Conservation (phyloP, 1,140 invertebrate species). For the Octopus sinensis region DNA sequence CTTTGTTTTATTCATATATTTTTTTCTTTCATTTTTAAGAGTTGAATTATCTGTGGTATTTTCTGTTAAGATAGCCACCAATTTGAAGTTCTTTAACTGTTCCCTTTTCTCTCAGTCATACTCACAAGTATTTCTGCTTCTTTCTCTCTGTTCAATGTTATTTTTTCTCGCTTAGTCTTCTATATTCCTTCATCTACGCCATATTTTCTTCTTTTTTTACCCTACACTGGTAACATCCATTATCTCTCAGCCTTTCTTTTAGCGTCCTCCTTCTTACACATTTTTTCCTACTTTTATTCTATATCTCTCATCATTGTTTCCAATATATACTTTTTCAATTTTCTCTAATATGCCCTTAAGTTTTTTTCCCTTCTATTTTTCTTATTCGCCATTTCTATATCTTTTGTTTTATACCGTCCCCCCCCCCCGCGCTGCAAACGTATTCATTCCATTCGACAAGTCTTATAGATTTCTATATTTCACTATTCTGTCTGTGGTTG, state of each 20-base stretch:
- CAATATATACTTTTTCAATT: neutral
- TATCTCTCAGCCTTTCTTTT: neutral
- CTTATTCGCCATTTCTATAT: neutral
- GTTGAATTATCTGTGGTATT: too few species aligned
- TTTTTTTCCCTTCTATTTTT: neutral
- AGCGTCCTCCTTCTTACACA: neutral
- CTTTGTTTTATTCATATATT: too few species aligned
- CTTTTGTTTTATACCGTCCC: neutral
- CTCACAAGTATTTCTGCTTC: too few species aligned
- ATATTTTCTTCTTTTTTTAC: neutral
- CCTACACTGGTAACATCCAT: neutral
- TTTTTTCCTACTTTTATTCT: neutral
- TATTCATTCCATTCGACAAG: too few species aligned
- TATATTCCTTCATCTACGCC: neutral
- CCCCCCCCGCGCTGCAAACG: too few species aligned
- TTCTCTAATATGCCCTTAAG: neutral
- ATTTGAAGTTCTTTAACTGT: too few species aligned
- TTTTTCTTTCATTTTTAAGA: too few species aligned
- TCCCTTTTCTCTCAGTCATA: too few species aligned
- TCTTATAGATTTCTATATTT: too few species aligned
- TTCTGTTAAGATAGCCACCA: too few species aligned
- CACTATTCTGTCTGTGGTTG: too few species aligned
- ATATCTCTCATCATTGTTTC: neutral
- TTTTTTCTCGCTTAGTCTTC: neutral
- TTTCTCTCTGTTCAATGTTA: too few species aligned